Conservation (phyloP, 2,888 invertebrate species). For the Theretra japonica region DNA sequence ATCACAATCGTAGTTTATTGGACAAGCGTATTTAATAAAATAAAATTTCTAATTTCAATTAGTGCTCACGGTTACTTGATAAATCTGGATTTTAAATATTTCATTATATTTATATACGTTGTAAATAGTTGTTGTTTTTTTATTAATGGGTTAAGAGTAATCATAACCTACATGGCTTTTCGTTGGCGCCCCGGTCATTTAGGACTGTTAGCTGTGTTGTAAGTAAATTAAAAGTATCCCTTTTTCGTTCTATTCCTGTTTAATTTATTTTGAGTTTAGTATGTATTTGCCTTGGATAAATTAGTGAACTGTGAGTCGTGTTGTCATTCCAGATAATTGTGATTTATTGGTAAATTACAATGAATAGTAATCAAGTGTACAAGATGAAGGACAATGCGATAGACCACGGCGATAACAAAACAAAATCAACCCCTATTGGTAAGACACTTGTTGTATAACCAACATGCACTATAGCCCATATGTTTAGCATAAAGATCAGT, state of each 20-base stretch:
- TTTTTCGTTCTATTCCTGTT: not conserved
- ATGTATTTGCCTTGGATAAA: not conserved
- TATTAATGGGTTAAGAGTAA: not conserved
- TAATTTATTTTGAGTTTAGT: not conserved
- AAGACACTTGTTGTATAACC: constrained; percentile 36
- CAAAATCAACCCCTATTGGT: constrained; percentile 76
- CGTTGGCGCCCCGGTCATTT: constrained; percentile 20
- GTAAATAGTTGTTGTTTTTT: not conserved
- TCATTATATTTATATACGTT: not conserved
- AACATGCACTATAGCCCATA: not conserved
- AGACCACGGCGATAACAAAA: constrained; percentile 65
- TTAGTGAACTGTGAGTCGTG: not conserved
- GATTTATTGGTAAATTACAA: constrained; percentile 36
- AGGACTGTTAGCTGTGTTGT: constrained; percentile 8
- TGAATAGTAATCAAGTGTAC: constrained; percentile 68
- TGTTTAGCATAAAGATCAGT: not conserved
- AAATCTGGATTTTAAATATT: not conserved
- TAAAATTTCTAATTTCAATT: not conserved
- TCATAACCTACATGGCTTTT: constrained; percentile 23
- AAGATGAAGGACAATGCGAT: constrained; percentile 69
- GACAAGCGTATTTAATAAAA: not conserved
- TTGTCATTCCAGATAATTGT: constrained; percentile 24
- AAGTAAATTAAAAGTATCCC: constrained; percentile 1
- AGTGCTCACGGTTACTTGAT: not conserved
- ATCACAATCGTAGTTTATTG: not conserved